Evolutionary conservation across 2,113 vertebrate species (phyloP).

Genomic region (Lepus europaeus): DNA sequence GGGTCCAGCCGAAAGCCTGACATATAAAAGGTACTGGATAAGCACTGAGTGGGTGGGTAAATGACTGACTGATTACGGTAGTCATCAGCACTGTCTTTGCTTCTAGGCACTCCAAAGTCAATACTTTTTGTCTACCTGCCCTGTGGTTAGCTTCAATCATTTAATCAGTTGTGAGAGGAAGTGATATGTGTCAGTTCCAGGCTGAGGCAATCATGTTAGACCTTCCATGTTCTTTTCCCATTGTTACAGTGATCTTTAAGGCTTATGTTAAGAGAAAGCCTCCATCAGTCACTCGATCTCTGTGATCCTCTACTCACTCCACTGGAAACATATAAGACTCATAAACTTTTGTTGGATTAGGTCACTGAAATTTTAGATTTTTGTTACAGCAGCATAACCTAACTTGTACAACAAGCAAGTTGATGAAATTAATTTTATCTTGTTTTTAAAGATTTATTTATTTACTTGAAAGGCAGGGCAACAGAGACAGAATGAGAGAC

Average conservation of each 20-base stretch:
- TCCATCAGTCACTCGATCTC: background rate
- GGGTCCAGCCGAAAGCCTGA: background rate
- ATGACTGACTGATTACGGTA: background rate
- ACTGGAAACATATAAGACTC: conserved; percentile 1
- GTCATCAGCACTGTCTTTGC: background rate
- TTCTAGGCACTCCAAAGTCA: background rate
- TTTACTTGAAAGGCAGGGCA: no score
- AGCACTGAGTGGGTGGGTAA: background rate
- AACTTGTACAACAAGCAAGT: background rate
- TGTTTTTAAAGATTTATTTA: no score
- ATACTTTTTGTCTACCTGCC: background rate
- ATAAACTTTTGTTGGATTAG: background rate
- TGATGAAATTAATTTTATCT: background rate
- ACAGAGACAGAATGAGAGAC: no score
- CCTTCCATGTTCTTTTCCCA: background rate
- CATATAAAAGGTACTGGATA: conserved; percentile 6
- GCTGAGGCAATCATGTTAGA: background rate
- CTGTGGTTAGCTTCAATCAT: background rate
- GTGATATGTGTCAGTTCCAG: background rate
- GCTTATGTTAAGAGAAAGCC: background rate
- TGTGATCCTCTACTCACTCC: background rate
- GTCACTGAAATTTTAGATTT: background rate
- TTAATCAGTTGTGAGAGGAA: background rate
- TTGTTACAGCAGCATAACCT: background rate
- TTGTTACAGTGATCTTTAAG: background rate